Percentiles rank a stretch among this genome's conserved stretches.
Evolutionary conservation across 2,888 invertebrate genomes (phyloP).

Genomic region (Coenonympha glycerion): DNA sequence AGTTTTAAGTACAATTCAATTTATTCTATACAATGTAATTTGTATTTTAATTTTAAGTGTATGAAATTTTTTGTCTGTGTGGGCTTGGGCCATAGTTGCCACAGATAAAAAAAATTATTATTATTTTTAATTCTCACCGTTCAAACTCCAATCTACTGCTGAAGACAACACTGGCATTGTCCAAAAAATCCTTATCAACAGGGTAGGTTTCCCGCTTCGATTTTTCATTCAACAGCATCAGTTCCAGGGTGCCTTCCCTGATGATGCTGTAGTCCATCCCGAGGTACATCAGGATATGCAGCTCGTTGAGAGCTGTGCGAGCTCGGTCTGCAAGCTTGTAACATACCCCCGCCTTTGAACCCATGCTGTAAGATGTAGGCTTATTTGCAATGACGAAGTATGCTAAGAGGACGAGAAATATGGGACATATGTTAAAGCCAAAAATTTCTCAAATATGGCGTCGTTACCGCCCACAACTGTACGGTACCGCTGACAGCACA

Average conservation of each 20-base stretch:
- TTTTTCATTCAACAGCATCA: slow-evolving; percentile 53
- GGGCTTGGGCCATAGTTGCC: no score
- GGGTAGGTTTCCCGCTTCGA: slow-evolving; percentile 55
- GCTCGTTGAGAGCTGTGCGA: slow-evolving; percentile 44
- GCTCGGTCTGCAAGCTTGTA: slow-evolving; percentile 53
- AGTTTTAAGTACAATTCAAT: no score
- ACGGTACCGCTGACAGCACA: no score
- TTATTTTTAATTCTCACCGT: slow-evolving; percentile 39
- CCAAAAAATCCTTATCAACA: slow-evolving; percentile 46
- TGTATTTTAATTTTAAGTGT: no score
- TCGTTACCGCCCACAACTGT: no score
- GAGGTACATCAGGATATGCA: slow-evolving; percentile 63
- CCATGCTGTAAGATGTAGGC: slow-evolving; percentile 45
- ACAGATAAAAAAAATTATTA: neutral
- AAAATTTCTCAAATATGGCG: no score
- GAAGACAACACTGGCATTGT: slow-evolving; percentile 61
- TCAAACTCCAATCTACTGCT: slow-evolving; percentile 51
- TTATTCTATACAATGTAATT: no score
- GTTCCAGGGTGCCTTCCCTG: slow-evolving; percentile 56
- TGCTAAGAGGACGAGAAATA: no score
- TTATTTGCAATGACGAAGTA: no score
- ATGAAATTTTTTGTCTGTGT: no score
- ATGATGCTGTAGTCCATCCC: slow-evolving; percentile 56
- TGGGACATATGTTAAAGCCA: no score
- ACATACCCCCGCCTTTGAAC: slow-evolving; percentile 46